Evolutionary conservation across 2,888 invertebrate genomes (phyloP).

Genomic region (Sinotaia quadrata): DNA sequence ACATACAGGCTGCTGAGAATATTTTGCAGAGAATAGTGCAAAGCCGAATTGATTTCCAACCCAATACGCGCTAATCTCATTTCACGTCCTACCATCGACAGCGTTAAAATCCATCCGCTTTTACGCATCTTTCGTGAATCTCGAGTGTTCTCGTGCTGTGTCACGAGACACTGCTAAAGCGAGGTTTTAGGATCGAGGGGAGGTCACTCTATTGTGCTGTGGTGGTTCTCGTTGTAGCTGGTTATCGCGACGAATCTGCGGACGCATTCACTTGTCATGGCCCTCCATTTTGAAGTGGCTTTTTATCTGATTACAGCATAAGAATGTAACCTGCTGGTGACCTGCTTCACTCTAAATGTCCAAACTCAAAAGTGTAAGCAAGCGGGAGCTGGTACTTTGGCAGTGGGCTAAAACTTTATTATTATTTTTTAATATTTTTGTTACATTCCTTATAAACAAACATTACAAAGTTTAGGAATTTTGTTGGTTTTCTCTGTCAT

Average conservation of each 20-base stretch:
- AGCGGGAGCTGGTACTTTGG: too few species aligned
- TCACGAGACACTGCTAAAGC: slow-evolving; percentile 8
- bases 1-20: not conserved
- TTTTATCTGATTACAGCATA: slow-evolving; percentile 3
- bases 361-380: not conserved
- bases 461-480: too few species aligned
- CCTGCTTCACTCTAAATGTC: not conserved
- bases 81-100: not conserved
- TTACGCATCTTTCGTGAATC: slow-evolving; percentile 7
- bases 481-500: too few species aligned
- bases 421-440: too few species aligned
- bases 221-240: not conserved
- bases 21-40: not conserved
- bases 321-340: not conserved
- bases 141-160: slow-evolving; percentile 17
- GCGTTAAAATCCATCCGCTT: not conserved
- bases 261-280: not conserved
- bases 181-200: slow-evolving; percentile 14
- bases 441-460: too few species aligned
- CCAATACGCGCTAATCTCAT: slow-evolving; percentile 3
- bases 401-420: too few species aligned
- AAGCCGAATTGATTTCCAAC: not conserved
- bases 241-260: slow-evolving; percentile 5
- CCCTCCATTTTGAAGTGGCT: slow-evolving; percentile 4
- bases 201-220: slow-evolving; percentile 6